Base-by-base conservation (phyloP, 2,888 invertebrate genomes). In the Noctua janthina region DNA sequence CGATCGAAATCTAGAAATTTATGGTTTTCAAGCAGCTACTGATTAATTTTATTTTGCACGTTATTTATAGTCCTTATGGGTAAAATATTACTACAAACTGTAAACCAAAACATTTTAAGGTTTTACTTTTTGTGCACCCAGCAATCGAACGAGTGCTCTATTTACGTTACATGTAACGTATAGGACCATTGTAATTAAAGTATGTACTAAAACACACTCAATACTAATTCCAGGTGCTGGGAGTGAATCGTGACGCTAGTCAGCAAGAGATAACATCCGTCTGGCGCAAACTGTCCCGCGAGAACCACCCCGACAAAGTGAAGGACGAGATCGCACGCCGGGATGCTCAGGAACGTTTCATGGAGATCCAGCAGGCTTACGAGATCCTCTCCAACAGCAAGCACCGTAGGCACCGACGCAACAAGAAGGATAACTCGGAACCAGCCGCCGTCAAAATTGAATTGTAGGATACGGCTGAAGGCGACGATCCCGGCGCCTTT, bases 321-420 rank as follows among this genome's bases (percentile, higher is more conserved):
- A 98, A 98, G 92, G 98, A 99, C 84, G 97, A 97, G 6, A 95
- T 97, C 1, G 97, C 97, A 79, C 97, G 98, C 67, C 95, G 97
- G 6, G 97, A 95, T 3, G 99, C 99, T 0, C 98, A 99, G 92
- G 98, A 98, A 87, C 98, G 97, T 76, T 99, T 99, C 94, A 98
- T 99, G 97, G 99, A 99, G 91, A 98, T 99, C 84, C 99, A 99
- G 91, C 98, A 99, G 92, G 99, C 99, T 0, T 99, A 99, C 93
- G 99, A 99, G 92, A 98, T 98, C 68, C 96, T 99, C 0, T 99
- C 99, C 15, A 98, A 98, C 89, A 98, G 98, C 88, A 99, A 99
- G 92, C 97, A 98, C 76, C 98, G 98, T 86, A 97, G 99, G 74
- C 97, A 97, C 86, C 97, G 98, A 75, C 97, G 98, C 85, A 99